Evolutionary conservation across 1,140 invertebrate genomes (phyloP), one percentile per base, ranked within the genome.

Genomic region (Zophobas atratus): DNA sequence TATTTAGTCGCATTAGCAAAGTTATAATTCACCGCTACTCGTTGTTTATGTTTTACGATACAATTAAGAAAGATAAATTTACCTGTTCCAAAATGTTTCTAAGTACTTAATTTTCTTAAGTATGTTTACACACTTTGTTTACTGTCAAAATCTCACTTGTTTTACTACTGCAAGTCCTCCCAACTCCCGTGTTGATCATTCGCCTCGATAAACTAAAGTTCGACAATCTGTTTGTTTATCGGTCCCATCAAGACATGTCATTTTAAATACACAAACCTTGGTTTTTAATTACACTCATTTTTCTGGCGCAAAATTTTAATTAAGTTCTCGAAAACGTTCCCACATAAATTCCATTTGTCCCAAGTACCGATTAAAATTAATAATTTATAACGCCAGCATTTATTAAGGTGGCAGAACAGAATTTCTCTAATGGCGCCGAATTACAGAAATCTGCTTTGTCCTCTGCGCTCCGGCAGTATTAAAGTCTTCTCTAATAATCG

Each of bases 71-170:
- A 41, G 39, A 67, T 39, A 67, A 67, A 67, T 67, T 67, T 67
- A 67, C 60, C 60, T 67, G 39, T 67, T 32, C 56, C 60, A 41
- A 41, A 67, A 67, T 67, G 39, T 36, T 67, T 67, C 20, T 67
- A 67, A 67, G 60, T 67, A 43, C 60, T 67, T 43, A 67, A 67
- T 67, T 67, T 67, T 41, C 8, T 67, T 67, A 67, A 67, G 60
- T 67, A 39, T 67, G 60, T 34, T 55, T 20, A 55, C 36, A 8
- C 38, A 60, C 56, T 67, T 67, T 63, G 57, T 63, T 57, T 39
- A 39, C 41, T 36, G 39, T 67, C 60, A 67, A 41, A 67, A 43
- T 67, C 41, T 67, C 39, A 43, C 2, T 46, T 46, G 49, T 51
- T 2, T n/a, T 2, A 51, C 49, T 51, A n/a, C 20, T 46, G 43